Conservation (phyloP, 2,888 invertebrate species). For the Syritta pipiens region DNA sequence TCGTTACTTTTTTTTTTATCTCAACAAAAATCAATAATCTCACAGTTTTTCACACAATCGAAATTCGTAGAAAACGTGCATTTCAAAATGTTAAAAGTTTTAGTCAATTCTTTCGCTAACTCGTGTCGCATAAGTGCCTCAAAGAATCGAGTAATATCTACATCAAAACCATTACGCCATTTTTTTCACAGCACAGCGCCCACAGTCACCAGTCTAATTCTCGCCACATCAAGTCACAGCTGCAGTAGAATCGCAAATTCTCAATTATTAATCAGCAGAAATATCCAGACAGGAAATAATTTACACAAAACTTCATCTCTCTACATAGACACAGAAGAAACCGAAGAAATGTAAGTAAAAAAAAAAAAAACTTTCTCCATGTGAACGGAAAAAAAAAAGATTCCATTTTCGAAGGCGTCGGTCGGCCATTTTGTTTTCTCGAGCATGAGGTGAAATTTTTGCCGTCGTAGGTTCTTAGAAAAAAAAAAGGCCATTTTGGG, state of each 20-base stretch:
- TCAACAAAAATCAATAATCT: slow-evolving; percentile 18
- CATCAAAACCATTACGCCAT: slow-evolving; percentile 69
- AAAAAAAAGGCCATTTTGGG: not conserved
- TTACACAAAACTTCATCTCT: slow-evolving; percentile 49
- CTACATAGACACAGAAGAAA: slow-evolving; percentile 71
- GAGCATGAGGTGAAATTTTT: slow-evolving; percentile 23
- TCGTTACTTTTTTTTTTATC: slow-evolving; percentile 10
- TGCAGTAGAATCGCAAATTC: slow-evolving; percentile 41
- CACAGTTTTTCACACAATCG: no score
- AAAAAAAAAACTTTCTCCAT: no score
- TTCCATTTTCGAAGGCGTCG: slow-evolving; percentile 47
- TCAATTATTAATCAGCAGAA: slow-evolving; percentile 5
- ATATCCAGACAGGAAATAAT: slow-evolving; percentile 34
- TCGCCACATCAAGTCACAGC: slow-evolving; percentile 45
- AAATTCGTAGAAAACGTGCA: slow-evolving; percentile 13
- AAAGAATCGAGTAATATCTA: slow-evolving; percentile 76
- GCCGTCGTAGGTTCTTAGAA: no score
- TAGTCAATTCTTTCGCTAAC: slow-evolving; percentile 75
- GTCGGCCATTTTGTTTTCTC: slow-evolving; percentile 58
- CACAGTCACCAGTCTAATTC: slow-evolving; percentile 56
- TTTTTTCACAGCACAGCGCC: slow-evolving; percentile 55
- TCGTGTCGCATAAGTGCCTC: slow-evolving; percentile 71
- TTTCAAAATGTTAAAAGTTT: slow-evolving; percentile 72
- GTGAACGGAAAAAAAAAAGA: not conserved
- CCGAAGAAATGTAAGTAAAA: slow-evolving; percentile 76